Conservation (phyloP, 2,113 vertebrate species). For the Beaufortia kweichowensis region DNA sequence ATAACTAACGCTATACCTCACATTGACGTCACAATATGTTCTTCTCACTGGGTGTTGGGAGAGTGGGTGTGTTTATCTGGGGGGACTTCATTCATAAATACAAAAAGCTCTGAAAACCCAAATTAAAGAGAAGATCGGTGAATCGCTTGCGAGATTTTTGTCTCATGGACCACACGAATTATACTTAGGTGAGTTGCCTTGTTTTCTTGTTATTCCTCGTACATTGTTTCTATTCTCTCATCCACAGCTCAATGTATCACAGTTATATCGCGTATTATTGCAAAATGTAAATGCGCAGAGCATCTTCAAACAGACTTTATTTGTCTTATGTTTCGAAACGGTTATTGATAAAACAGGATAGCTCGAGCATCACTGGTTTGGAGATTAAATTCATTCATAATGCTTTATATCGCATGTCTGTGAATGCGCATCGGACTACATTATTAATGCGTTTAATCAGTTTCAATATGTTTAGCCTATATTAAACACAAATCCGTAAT, state of each 20-base stretch:
- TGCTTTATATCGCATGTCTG: neutral
- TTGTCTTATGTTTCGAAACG: neutral
- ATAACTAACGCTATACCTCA: conserved; percentile 51
- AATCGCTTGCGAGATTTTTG: conserved; percentile 53
- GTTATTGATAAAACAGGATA: neutral
- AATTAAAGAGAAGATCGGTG: conserved; percentile 68
- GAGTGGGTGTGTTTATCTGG: conserved; percentile 74
- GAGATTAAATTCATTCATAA: neutral
- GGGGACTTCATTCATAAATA: conserved; percentile 82
- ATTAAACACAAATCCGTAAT: neutral
- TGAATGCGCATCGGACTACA: neutral
- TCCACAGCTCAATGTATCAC: neutral
- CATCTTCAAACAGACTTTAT: neutral
- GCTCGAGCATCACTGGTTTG: neutral
- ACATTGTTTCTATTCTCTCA: neutral
- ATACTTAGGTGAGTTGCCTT: conserved; percentile 70
- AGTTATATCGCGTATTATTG: conserved; percentile 5
- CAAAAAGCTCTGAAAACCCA: conserved; percentile 65
- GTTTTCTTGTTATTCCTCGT: neutral
- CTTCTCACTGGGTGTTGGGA: conserved; percentile 68
- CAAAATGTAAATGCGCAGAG: neutral
- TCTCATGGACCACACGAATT: conserved; percentile 62
- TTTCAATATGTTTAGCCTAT: neutral
- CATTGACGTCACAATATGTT: conserved; percentile 67
- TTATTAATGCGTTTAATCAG: neutral